A percentile compares a stretch with the other conserved stretches of the same genome.
phyloP scores from a whole-genome alignment of 2,888 invertebrate species.

The Ectropis crepuscularia region DNA sequence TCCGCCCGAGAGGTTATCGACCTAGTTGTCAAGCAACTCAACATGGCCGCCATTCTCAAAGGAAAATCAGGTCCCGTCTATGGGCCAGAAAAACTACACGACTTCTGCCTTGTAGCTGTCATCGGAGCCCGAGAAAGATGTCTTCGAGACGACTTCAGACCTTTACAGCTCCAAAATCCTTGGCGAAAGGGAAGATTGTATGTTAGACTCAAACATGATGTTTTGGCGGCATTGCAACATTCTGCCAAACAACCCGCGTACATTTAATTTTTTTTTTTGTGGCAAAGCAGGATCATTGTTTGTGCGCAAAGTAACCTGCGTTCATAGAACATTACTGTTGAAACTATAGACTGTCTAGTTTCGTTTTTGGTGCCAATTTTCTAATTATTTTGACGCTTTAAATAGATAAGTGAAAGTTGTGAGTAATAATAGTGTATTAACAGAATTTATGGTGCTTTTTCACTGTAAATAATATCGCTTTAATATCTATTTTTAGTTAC shows the following conservation, averaged over 20 bases:
- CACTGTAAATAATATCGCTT: conserved; percentile 44
- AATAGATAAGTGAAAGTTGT: conserved; percentile 75
- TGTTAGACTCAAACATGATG: conserved; percentile 95
- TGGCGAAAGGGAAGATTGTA: conserved; percentile 97
- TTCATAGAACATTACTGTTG: conserved; percentile 42
- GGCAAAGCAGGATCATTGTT: too few relatives aligned
- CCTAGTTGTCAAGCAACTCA: conserved; percentile 97
- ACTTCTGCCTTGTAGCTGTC: conserved; percentile 97
- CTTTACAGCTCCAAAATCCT: conserved; percentile 96
- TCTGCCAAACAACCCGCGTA: conserved; percentile 92
- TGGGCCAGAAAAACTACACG: conserved; percentile 91
- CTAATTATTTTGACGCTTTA: conserved; percentile 77
- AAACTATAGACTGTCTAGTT: conserved; percentile 48
- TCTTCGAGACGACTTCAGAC: conserved; percentile 96
- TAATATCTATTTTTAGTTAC: conserved; percentile 22
- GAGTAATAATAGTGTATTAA: conserved; percentile 68
- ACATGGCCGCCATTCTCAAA: conserved; percentile 95
- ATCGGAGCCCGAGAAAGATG: conserved; percentile 98
- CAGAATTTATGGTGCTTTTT: conserved; percentile 79
- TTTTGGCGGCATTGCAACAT: conserved; percentile 94
- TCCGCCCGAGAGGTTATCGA: conserved; percentile 98
- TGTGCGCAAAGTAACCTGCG: conserved; percentile 1
- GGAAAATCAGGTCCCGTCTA: conserved; percentile 94
- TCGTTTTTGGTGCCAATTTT: conserved; percentile 77
- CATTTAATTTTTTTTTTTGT: conserved; percentile 65